These are phyloP conservation scores for Galerucella calmariensis DNA, from an alignment of 2,888 invertebrate species.

Conservation along the genomic window DNA sequence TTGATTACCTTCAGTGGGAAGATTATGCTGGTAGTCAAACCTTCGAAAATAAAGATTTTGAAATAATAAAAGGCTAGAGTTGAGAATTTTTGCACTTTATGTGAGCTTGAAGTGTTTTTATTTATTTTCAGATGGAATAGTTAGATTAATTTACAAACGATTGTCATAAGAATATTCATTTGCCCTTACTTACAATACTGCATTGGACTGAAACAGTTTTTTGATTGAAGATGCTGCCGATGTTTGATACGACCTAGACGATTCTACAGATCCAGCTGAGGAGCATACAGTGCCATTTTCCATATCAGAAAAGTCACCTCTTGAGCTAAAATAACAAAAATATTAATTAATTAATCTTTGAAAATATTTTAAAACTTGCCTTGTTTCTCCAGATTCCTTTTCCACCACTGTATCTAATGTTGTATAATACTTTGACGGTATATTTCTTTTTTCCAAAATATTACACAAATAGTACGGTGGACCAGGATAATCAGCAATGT, in stretches of 20 bases:
- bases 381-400: conserved; percentile 6
- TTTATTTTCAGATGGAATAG: no score
- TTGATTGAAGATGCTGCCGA: conserved; percentile 11
- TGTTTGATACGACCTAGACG: conserved; percentile 8
- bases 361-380: background rate
- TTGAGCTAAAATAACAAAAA: background rate
- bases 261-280: background rate
- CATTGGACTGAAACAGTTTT: conserved; percentile 12
- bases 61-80: background rate
- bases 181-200: conserved; percentile 5
- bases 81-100: no score
- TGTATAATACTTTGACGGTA: conserved; percentile 4
- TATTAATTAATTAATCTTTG: background rate
- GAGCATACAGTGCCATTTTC: background rate
- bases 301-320: background rate
- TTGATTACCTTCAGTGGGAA: background rate
- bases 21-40: background rate
- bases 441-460: conserved; percentile 5
- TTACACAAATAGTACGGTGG: conserved; percentile 14
- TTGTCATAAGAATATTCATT: background rate
- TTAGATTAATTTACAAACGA: background rate
- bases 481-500: conserved; percentile 7
- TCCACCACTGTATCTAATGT: background rate
- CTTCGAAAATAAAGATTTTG: background rate
- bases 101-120: no score